These are phyloP conservation scores for Menidia menidia DNA, from an alignment of 2,797 vertebrate species.

Conservation along the genomic window DNA sequence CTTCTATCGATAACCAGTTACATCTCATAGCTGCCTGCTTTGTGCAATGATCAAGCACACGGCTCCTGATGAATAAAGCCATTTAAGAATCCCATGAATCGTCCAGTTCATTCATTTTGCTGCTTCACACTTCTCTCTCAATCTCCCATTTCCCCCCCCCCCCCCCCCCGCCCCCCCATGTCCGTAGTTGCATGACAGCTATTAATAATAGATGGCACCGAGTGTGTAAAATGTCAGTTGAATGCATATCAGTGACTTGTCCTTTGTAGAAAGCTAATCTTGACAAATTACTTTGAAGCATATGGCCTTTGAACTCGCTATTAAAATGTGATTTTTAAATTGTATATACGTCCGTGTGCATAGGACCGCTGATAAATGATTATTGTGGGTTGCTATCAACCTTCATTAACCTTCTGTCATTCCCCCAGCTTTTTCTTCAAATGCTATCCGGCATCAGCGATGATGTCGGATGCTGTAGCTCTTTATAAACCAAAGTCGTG, in stretches of 20 bases:
- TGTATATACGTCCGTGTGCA: constrained; percentile 12
- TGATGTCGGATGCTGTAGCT: constrained; percentile 26
- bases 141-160: constrained; percentile 2
- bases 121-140: too few species aligned
- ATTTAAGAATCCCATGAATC: not conserved
- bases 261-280: constrained; percentile 67
- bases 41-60: constrained; percentile 11
- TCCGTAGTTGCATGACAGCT: constrained; percentile 56
- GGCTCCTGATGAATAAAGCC: constrained; percentile 6
- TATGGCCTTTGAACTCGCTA: constrained; percentile 58
- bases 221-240: constrained; percentile 73
- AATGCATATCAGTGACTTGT: constrained; percentile 65
- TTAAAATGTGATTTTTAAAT: constrained; percentile 62
- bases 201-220: constrained; percentile 73
- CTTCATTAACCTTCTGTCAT: constrained; percentile 58
- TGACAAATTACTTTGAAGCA: constrained; percentile 73
- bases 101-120: not conserved
- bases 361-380: constrained; percentile 28
- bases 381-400: constrained; percentile 46
- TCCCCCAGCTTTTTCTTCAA: constrained; percentile 38
- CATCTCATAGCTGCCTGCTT: not conserved
- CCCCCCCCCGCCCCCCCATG: constrained; percentile 3
- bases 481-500: constrained; percentile 9
- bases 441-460: constrained; percentile 45
- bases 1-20: not conserved